Conservation (phyloP, 2,888 invertebrate species). For the Nowickia ferox region DNA sequence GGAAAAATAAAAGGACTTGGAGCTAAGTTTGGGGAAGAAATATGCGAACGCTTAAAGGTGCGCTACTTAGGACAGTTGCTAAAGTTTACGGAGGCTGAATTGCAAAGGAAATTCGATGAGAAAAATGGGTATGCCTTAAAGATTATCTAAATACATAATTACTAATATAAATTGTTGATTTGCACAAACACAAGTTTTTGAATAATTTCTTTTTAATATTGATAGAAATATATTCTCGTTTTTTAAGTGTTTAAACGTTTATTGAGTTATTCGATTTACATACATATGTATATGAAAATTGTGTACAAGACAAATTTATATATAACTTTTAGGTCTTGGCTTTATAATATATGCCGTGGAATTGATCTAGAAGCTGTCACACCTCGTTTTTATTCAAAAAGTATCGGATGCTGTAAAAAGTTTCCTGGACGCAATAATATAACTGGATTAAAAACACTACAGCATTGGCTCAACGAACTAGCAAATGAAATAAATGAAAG, state of each 20-base stretch:
- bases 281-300: not conserved
- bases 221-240: no score
- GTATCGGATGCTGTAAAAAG: slow-evolving; percentile 97
- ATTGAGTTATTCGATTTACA: no score
- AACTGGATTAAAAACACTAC: slow-evolving; percentile 86
- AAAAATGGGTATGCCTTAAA: slow-evolving; percentile 90
- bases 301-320: not conserved
- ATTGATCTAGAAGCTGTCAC: slow-evolving; percentile 94
- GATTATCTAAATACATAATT: not conserved
- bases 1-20: slow-evolving; percentile 95
- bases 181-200: no score
- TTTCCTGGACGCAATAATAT: slow-evolving; percentile 93
- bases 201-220: no score
- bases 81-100: slow-evolving; percentile 87
- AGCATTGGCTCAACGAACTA: slow-evolving; percentile 92
- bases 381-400: slow-evolving; percentile 92
- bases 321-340: slow-evolving; percentile 86
- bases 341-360: slow-evolving; percentile 93
- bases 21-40: slow-evolving; percentile 94
- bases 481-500: slow-evolving; percentile 93
- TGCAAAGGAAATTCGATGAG: slow-evolving; percentile 90
- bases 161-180: no score
- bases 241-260: no score
- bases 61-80: slow-evolving; percentile 91
- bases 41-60: slow-evolving; percentile 89